A percentile compares a stretch with the other conserved stretches of the same genome.
Conservation (phyloP, 2,797 vertebrate species). For the Sebastes goodei region DNA sequence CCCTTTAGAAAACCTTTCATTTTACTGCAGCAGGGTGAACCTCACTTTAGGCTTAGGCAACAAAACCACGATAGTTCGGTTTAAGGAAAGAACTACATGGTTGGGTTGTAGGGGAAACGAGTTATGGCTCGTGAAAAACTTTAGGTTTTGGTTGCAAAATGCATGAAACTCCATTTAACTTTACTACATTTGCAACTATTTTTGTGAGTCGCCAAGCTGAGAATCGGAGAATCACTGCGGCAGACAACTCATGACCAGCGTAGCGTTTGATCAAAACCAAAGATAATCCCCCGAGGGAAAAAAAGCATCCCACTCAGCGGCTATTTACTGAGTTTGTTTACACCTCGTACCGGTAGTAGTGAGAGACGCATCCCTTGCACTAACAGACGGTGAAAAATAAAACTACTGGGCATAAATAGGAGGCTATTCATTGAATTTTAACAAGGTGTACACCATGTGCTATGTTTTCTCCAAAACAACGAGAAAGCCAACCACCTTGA, state of each 20-base stretch:
- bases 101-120: too few relatives aligned
- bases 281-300: background rate
- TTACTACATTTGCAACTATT: background rate
- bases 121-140: too few relatives aligned
- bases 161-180: too few relatives aligned
- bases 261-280: background rate
- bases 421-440: constrained; percentile 1
- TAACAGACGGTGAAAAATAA: background rate
- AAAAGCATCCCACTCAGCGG: background rate
- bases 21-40: too few relatives aligned
- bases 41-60: too few relatives aligned
- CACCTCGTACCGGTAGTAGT: background rate
- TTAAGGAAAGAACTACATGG: too few relatives aligned
- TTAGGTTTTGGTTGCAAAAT: too few relatives aligned
- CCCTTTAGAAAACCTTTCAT: too few relatives aligned
- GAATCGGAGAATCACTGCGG: background rate
- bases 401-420: background rate
- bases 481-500: too few relatives aligned
- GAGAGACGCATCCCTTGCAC: background rate
- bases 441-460: background rate
- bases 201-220: background rate
- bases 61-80: too few relatives aligned
- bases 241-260: background rate
- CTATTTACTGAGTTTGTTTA: background rate
- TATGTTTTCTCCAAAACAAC: too few relatives aligned